Evolutionary conservation across 2,888 invertebrate genomes (phyloP).

Genomic region (Spisula subtruncata): DNA sequence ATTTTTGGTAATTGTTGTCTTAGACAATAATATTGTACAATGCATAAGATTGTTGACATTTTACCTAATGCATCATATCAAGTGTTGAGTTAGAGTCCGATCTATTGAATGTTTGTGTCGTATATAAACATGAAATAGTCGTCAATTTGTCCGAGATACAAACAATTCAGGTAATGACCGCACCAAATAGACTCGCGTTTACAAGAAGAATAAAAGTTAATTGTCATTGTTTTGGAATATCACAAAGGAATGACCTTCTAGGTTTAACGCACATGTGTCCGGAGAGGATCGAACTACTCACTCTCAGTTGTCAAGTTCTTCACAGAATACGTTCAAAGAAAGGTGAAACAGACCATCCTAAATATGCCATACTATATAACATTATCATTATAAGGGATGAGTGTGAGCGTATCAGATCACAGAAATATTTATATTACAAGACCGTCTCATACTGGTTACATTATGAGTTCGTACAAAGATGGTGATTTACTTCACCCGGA

Average conservation of each 20-base stretch:
- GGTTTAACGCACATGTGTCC: constrained; percentile 34
- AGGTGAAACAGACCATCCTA: not conserved
- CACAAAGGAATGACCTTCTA: constrained; percentile 9
- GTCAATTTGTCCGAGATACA: constrained; percentile 25
- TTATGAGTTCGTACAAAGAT: constrained; percentile 19
- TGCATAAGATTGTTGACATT: not conserved
- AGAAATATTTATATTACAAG: constrained; percentile 11
- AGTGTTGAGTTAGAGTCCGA: not conserved
- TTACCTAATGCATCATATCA: not conserved
- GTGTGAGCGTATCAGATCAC: constrained; percentile 33
- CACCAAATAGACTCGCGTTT: constrained; percentile 21
- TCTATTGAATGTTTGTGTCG: constrained; percentile 13
- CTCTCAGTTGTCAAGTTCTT: not conserved
- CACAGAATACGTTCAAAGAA: constrained; percentile 15
- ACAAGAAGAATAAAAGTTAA: constrained; percentile 33
- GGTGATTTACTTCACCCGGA: constrained; percentile 31
- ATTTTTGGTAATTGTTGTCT: not conserved
- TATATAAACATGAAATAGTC: constrained; percentile 31
- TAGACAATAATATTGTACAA: not conserved
- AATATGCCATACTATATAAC: constrained; percentile 31
- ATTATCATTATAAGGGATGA: constrained; percentile 20
- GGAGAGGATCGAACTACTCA: constrained; percentile 32
- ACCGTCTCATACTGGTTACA: not conserved
- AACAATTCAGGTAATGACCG: constrained; percentile 14
- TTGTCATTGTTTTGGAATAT: constrained; percentile 40